Evolutionary conservation across 35 echinoderm and acorn worm genomes (phyloP).

Genomic region (Strongylocentrotus purpuratus): DNA sequence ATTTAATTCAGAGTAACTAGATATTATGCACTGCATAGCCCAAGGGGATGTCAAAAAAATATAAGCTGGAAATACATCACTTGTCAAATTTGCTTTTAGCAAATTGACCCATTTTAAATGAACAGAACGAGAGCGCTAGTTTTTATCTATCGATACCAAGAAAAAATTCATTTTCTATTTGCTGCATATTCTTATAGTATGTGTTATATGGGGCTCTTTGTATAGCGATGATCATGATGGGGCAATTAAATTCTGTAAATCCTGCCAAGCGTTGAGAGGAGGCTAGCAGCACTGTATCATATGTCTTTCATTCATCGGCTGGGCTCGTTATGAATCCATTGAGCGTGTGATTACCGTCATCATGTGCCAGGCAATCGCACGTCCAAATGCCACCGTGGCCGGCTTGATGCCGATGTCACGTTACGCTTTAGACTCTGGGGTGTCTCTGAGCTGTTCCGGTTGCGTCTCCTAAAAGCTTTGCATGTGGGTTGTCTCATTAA

Average conservation of each 20-base stretch:
- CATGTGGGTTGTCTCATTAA: background rate
- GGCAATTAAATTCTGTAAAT: background rate
- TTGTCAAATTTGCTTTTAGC: background rate
- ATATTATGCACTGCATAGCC: too few species aligned
- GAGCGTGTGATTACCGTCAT: conserved; percentile 8
- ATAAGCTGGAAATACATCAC: background rate
- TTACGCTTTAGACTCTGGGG: background rate
- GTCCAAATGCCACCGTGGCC: background rate
- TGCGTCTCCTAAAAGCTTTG: conserved; percentile 9
- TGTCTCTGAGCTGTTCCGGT: background rate
- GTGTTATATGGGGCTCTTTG: too few species aligned
- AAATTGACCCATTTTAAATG: background rate
- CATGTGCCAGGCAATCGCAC: background rate
- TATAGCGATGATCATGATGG: too few species aligned
- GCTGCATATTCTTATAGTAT: too few species aligned
- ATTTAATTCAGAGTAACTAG: too few species aligned
- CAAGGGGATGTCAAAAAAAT: too few species aligned
- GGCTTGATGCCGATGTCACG: background rate
- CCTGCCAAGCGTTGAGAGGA: background rate
- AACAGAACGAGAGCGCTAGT: background rate
- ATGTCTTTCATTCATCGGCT: background rate
- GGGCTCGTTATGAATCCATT: background rate
- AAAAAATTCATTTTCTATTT: background rate
- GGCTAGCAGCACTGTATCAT: background rate
- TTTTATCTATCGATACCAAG: background rate